Percentiles rank a stretch among this genome's conserved stretches.
Evolutionary conservation across 2,113 vertebrate species (phyloP).

Genomic region (Octodon degus): DNA sequence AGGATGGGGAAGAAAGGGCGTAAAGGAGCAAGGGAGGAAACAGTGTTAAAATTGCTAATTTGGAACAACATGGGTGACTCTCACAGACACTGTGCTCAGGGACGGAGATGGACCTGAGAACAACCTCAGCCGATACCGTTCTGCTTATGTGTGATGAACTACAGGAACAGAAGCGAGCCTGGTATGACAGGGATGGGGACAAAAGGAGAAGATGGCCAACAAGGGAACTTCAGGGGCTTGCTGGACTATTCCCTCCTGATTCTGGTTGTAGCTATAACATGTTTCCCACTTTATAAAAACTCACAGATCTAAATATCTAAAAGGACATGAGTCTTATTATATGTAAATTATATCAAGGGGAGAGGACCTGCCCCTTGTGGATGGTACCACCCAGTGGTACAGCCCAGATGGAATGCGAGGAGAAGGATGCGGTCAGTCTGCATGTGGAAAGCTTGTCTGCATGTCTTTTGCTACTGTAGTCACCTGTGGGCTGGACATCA

Average conservation of each 20-base stretch:
- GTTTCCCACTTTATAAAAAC: background rate
- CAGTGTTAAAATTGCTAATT: background rate
- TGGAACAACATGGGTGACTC: background rate
- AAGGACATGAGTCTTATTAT: background rate
- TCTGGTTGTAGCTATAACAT: background rate
- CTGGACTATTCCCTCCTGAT: background rate
- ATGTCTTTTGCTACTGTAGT: background rate
- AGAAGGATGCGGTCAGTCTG: background rate
- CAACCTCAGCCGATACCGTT: background rate
- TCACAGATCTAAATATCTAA: background rate
- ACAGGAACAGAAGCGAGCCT: background rate
- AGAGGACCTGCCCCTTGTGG: background rate
- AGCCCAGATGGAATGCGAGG: background rate
- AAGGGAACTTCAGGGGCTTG: background rate
- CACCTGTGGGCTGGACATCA: background rate
- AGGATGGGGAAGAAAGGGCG: background rate
- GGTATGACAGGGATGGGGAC: background rate
- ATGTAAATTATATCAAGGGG: constrained; percentile 1
- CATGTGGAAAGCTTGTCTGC: background rate
- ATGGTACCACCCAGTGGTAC: background rate
- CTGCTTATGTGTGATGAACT: background rate
- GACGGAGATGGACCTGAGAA: background rate
- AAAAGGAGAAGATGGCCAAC: background rate
- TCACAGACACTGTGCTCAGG: background rate
- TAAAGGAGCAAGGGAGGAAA: no score